A percentile compares a stretch with the other conserved stretches of the same genome.
These are phyloP conservation scores for Parthenolecanium corni DNA, from an alignment of 2,888 invertebrate genomes.

Conservation along the genomic window DNA sequence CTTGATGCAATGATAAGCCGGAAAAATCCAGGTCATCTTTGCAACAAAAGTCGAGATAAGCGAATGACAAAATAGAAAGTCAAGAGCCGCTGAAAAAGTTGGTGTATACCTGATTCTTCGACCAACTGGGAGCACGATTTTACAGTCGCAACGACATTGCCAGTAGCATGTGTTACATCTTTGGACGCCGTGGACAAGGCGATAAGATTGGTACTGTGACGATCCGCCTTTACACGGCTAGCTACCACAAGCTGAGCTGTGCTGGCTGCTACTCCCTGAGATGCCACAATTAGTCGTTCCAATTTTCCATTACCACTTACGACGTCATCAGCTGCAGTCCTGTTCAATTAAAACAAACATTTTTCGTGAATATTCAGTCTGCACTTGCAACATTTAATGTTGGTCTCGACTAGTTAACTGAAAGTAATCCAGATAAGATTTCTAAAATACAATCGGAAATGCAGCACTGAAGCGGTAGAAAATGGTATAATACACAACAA, in stretches of 20 bases:
- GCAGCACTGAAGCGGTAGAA: too few relatives aligned
- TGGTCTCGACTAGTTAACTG: too few relatives aligned
- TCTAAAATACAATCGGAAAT: too few relatives aligned
- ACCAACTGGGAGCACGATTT: slow-evolving; percentile 77
- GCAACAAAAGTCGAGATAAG: background rate
- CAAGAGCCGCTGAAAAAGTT: too few relatives aligned
- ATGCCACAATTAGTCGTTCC: slow-evolving; percentile 88
- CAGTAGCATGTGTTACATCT: slow-evolving; percentile 80
- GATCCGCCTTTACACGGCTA: slow-evolving; percentile 86
- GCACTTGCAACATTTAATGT: too few relatives aligned
- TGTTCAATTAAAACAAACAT: too few relatives aligned
- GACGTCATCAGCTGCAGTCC: slow-evolving; percentile 84
- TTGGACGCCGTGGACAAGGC: slow-evolving; percentile 75
- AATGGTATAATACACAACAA: too few relatives aligned
- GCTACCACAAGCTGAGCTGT: slow-evolving; percentile 97
- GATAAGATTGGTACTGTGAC: slow-evolving; percentile 64
- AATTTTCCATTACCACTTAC: slow-evolving; percentile 73
- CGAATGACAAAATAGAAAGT: too few relatives aligned
- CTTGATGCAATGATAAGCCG: slow-evolving; percentile 80
- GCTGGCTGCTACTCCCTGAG: slow-evolving; percentile 90
- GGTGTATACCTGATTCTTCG: slow-evolving; percentile 57
- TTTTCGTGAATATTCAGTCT: too few relatives aligned
- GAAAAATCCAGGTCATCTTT: slow-evolving; percentile 75
- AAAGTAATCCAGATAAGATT: too few relatives aligned
- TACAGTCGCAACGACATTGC: slow-evolving; percentile 84